These are phyloP conservation scores for Marronus borbonicus DNA, from an alignment of 2,888 invertebrate species.

Conservation along the genomic window DNA sequence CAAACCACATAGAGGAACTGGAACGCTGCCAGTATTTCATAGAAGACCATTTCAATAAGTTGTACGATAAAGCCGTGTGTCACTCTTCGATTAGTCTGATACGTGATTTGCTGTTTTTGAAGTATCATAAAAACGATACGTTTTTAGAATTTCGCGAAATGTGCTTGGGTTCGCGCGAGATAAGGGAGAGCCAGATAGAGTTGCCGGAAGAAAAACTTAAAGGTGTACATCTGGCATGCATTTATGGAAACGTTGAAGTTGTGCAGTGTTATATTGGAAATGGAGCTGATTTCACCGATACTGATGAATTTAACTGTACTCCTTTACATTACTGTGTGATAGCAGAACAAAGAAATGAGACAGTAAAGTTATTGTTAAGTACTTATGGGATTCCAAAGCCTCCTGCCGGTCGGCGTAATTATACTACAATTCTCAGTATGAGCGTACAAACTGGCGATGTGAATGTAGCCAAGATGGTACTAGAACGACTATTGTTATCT, in stretches of 20 bases:
- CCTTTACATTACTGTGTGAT: slow-evolving; percentile 11
- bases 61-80: no score
- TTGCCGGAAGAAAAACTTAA: background rate
- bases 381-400: background rate
- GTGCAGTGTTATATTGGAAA: background rate
- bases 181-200: background rate
- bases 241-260: background rate
- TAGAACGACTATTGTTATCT: background rate
- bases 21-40: no score
- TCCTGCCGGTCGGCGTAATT: background rate
- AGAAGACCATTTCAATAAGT: no score
- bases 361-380: background rate
- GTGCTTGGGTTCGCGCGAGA: background rate
- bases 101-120: background rate
- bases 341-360: background rate
- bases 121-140: background rate
- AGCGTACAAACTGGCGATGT: background rate
- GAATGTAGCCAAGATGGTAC: background rate
- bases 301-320: background rate
- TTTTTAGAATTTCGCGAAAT: background rate
- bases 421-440: background rate
- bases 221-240: background rate
- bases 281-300: background rate
- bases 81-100: no score
- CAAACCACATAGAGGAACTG: background rate